Base-by-base conservation (phyloP, 2,113 vertebrate species). In the Muntiacus muntjak region DNA sequence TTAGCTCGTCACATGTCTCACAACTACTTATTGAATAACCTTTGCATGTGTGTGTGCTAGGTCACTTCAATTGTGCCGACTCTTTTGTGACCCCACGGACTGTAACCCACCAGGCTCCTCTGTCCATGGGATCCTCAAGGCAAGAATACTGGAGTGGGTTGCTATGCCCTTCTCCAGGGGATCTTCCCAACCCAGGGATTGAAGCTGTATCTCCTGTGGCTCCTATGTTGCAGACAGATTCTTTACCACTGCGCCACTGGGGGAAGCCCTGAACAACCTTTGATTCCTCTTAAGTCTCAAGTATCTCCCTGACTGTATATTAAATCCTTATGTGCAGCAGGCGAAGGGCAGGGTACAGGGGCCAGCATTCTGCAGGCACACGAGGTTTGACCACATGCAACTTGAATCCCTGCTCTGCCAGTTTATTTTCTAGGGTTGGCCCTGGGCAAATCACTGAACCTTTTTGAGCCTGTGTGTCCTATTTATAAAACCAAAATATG, bases 341-440 rank as follows among this genome's bases (percentile, higher is more conserved):
- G 58, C 4, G 1, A 79, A 21, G 6, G 76, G 58, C 26, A 9
- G 13, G 40, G 33, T 8, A 19, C 64, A 7, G 81, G 58, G 6
- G 2, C 8, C 1, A 21, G 6, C 28, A 0, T 43, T 17, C 90
- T 79, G 47, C 33, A 52, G 45, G 30, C 2, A 2, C 15, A 3
- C 3, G 3, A 52, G 26, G 21, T 33, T 40, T 76, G 67, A n/a
- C 40, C 45, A 12, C 43, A 12, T 2, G 6, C 12, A 50, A 2
- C 21, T 36, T 28, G 4, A n/a, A 81, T 55, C 33, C 26, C 25
- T 74, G 13, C 88, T 76, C 43, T 92, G 55, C 13, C 45, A 13
- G 10, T 15, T n/a, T 43, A 71, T 30, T 52, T 4, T 3, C 79
- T 30, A 16, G 43, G 25, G 43, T 23, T 76, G 79, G 82, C 30